Evolutionary conservation across 1,140 invertebrate species (phyloP).

Genomic region (Cecropterus lyciades): DNA sequence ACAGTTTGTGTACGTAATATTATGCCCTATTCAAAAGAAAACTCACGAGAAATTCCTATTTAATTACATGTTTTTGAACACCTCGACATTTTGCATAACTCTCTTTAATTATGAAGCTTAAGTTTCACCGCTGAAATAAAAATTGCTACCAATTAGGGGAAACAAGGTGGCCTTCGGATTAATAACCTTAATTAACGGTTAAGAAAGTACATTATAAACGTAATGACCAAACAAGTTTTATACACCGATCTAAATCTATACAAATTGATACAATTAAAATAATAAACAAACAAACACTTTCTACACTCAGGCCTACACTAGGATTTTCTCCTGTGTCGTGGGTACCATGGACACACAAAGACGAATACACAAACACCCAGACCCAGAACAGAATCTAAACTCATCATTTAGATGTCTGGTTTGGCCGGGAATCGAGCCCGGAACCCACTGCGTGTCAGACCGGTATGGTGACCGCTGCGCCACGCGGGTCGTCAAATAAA

Average conservation of each 20-base stretch:
- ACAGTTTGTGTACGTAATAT: background rate
- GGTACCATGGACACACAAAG: too few species aligned
- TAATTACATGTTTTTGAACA: conserved; percentile 19
- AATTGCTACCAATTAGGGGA: conserved; percentile 75
- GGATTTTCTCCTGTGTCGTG: too few species aligned
- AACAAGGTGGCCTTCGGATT: conserved; percentile 74
- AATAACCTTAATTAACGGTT: conserved; percentile 63
- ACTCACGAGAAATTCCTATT: conserved; percentile 1
- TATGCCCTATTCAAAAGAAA: conserved; percentile 6
- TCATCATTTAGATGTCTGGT: too few species aligned
- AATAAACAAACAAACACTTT: too few species aligned
- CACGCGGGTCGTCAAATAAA: too few species aligned
- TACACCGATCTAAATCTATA: background rate
- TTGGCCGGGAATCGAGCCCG: too few species aligned
- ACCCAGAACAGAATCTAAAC: too few species aligned
- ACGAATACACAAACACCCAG: too few species aligned
- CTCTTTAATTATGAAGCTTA: conserved; percentile 55
- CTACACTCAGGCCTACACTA: too few species aligned
- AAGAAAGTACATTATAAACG: conserved; percentile 11
- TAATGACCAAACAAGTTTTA: background rate
- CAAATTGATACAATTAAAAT: too few species aligned
- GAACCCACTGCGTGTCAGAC: too few species aligned
- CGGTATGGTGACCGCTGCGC: too few species aligned
- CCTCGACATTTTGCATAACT: conserved; percentile 47
- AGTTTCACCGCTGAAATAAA: conserved; percentile 65